Evolutionary conservation across 1,140 invertebrate genomes (phyloP).

Genomic region (Drosophila persimilis): DNA sequence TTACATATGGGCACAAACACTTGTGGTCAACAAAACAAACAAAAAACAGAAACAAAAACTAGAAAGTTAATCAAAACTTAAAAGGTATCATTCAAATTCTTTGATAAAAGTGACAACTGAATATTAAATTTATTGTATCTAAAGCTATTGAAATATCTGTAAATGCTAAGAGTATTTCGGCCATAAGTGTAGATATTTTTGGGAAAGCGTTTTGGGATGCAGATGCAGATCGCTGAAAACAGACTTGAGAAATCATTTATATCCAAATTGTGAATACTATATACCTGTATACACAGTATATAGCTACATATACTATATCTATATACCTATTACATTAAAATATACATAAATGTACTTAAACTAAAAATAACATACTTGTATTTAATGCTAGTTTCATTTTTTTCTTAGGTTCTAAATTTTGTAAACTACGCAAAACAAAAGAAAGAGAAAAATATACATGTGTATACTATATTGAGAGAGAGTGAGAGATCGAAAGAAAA

Average conservation of each 20-base stretch:
- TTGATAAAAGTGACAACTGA: too few relatives aligned
- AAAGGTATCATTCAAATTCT: background rate
- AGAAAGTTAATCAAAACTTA: background rate
- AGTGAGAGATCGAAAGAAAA: constrained; percentile 20
- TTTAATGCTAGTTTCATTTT: constrained; percentile 7
- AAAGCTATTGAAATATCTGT: too few relatives aligned
- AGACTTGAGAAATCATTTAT: constrained; percentile 45
- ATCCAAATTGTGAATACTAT: constrained; percentile 25
- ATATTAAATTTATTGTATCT: too few relatives aligned
- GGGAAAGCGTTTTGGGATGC: too few relatives aligned
- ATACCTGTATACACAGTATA: constrained; percentile 15
- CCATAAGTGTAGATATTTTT: too few relatives aligned
- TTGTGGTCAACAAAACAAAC: background rate
- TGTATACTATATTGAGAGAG: constrained; percentile 6
- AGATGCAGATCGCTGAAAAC: constrained; percentile 11
- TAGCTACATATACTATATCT: constrained; percentile 34
- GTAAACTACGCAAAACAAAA: constrained; percentile 41
- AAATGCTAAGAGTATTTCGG: too few relatives aligned
- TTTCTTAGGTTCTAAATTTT: constrained; percentile 40
- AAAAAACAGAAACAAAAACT: background rate
- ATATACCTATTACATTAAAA: constrained; percentile 8
- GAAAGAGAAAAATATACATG: constrained; percentile 1
- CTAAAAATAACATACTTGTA: constrained; percentile 3
- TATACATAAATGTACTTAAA: constrained; percentile 29
- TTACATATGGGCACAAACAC: too few relatives aligned